These are phyloP conservation scores for Oithona nana DNA, from an alignment of 2,888 invertebrate genomes.

Conservation along the genomic window DNA sequence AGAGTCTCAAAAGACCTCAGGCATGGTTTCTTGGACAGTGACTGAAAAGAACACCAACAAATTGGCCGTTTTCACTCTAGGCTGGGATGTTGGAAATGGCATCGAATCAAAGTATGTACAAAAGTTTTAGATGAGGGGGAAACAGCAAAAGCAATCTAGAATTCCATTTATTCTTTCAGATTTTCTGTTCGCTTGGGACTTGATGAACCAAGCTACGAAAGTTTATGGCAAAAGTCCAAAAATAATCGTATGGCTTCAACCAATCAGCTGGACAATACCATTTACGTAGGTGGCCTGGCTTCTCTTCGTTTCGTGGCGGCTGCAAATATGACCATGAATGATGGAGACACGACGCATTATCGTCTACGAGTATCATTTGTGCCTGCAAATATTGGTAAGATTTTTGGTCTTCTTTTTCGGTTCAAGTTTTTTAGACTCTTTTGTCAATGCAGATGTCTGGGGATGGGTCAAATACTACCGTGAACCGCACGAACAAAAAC, in stretches of 20 bases:
- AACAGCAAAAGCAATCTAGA: too few species aligned
- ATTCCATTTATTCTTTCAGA: too few species aligned
- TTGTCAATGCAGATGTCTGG: too few species aligned
- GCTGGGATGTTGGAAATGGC: not conserved
- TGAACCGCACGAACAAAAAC: not conserved
- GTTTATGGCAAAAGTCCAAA: not conserved
- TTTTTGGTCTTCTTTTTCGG: too few species aligned
- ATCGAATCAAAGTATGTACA: too few species aligned
- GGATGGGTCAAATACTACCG: constrained; percentile 1
- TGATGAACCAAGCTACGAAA: not conserved
- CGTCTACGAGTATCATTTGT: not conserved
- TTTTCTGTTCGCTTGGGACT: not conserved
- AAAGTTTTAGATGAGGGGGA: too few species aligned
- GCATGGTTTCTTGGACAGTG: not conserved
- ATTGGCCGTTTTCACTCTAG: not conserved
- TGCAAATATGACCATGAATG: not conserved
- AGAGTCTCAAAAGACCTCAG: not conserved
- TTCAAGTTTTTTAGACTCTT: too few species aligned
- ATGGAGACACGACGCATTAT: not conserved
- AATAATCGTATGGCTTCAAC: not conserved
- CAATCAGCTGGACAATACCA: not conserved
- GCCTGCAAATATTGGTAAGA: not conserved
- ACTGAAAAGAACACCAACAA: not conserved
- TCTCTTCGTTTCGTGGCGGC: not conserved
- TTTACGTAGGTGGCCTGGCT: not conserved